These are phyloP conservation scores for Rhyacophila evoluta DNA, from an alignment of 2,888 invertebrate genomes.

Conservation along the genomic window DNA sequence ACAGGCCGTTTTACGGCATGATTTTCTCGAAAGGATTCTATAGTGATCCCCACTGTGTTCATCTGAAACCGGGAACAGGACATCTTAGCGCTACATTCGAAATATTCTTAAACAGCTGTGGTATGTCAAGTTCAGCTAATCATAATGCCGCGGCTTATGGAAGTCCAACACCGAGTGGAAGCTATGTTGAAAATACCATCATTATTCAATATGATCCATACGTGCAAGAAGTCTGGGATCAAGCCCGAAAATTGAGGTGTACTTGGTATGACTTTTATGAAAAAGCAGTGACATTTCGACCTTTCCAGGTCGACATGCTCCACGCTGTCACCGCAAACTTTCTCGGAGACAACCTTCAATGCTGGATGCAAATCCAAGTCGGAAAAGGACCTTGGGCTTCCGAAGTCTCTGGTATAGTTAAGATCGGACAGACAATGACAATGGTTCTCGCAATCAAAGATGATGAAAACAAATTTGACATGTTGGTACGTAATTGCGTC, in stretches of 20 bases:
- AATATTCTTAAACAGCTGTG: conserved; percentile 93
- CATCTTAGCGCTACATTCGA: conserved; percentile 93
- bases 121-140: conserved; percentile 93
- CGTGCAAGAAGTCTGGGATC: conserved; percentile 96
- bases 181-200: conserved; percentile 94
- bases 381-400: conserved; percentile 98
- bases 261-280: conserved; percentile 98
- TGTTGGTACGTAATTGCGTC: conserved; percentile 94
- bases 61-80: conserved; percentile 90
- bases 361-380: conserved; percentile 98
- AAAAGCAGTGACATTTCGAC: conserved; percentile 93
- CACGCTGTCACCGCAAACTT: conserved; percentile 96
- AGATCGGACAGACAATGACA: conserved; percentile 97
- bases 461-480: conserved; percentile 95
- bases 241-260: conserved; percentile 90
- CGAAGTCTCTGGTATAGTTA: conserved; percentile 94
- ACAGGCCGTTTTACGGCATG: conserved; percentile 95
- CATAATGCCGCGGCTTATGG: conserved; percentile 87
- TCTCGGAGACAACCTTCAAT: conserved; percentile 94
- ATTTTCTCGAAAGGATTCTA: conserved; percentile 96
- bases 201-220: conserved; percentile 96
- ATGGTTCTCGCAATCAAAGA: conserved; percentile 97
- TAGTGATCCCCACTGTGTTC: conserved; percentile 92
- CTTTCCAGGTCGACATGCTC: conserved; percentile 96
- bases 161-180: conserved; percentile 90